These are phyloP conservation scores for Gadus macrocephalus DNA, from an alignment of 2,113 vertebrate species.

Conservation along the genomic window DNA sequence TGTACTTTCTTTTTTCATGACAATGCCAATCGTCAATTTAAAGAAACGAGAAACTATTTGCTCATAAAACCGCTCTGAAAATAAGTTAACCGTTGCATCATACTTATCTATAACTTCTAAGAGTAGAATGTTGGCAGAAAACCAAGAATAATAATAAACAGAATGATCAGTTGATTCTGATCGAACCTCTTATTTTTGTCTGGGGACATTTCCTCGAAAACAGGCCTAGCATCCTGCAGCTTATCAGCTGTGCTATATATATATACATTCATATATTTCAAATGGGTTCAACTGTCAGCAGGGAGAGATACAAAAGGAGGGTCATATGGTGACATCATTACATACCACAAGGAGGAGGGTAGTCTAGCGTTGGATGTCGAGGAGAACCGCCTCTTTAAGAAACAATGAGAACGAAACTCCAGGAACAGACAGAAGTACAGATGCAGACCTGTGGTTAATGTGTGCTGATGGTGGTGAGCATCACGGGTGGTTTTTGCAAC, in stretches of 20 bases:
- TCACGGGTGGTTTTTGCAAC: not conserved
- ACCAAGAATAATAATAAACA: not conserved
- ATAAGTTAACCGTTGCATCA: not conserved
- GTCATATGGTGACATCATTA: conserved; percentile 1
- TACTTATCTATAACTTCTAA: not conserved
- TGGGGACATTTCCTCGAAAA: not conserved
- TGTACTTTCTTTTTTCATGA: not conserved
- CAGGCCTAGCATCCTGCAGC: not conserved
- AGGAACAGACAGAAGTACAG: not conserved
- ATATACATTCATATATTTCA: not conserved
- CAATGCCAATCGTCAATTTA: not conserved
- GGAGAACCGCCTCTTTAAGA: too few relatives aligned
- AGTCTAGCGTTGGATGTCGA: too few relatives aligned
- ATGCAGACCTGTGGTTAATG: too few relatives aligned
- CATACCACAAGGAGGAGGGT: not conserved
- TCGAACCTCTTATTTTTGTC: not conserved
- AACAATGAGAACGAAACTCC: too few relatives aligned
- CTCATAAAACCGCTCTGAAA: not conserved
- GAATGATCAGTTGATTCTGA: not conserved
- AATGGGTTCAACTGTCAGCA: not conserved
- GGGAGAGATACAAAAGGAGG: not conserved
- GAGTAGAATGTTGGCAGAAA: not conserved
- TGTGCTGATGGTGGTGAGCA: too few relatives aligned
- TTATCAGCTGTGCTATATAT: conserved; percentile 6
- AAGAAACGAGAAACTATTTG: not conserved